Evolutionary conservation across 2,888 invertebrate genomes (phyloP).

Genomic region (Augiades crinisus): DNA sequence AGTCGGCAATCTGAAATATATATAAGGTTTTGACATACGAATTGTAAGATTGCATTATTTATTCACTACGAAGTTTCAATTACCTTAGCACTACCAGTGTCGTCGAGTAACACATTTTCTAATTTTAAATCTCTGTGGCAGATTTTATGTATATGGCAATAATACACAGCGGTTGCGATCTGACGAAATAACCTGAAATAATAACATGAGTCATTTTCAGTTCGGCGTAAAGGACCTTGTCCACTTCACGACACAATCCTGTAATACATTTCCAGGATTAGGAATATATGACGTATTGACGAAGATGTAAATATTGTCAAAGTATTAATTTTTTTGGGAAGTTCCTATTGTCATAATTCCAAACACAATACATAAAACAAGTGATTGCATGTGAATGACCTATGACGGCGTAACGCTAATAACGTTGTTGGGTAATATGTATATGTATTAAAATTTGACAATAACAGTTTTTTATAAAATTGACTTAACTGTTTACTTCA

Average conservation of each 20-base stretch:
- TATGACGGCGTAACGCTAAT: too few species aligned
- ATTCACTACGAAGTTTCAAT: constrained; percentile 1
- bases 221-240: neutral
- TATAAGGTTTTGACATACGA: neutral
- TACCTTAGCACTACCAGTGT: constrained; percentile 96
- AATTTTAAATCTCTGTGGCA: constrained; percentile 98
- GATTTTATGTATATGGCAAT: constrained; percentile 99
- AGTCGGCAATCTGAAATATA: constrained; percentile 94
- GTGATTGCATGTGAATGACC: too few species aligned
- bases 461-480: too few species aligned
- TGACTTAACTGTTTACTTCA: too few species aligned
- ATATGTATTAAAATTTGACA: too few species aligned
- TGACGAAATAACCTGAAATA: constrained; percentile 92
- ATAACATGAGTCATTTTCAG: constrained; percentile 13
- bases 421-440: too few species aligned
- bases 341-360: too few species aligned
- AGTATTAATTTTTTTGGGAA: too few species aligned
- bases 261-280: too few species aligned
- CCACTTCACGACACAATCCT: neutral
- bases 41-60: neutral
- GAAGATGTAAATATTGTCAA: too few species aligned
- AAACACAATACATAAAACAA: too few species aligned
- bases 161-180: constrained; percentile 97
- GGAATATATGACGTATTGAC: too few species aligned
- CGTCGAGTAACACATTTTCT: constrained; percentile 96